Base-by-base conservation (phyloP, 2,797 vertebrate species). In the Gobionotothen gibberifrons region DNA sequence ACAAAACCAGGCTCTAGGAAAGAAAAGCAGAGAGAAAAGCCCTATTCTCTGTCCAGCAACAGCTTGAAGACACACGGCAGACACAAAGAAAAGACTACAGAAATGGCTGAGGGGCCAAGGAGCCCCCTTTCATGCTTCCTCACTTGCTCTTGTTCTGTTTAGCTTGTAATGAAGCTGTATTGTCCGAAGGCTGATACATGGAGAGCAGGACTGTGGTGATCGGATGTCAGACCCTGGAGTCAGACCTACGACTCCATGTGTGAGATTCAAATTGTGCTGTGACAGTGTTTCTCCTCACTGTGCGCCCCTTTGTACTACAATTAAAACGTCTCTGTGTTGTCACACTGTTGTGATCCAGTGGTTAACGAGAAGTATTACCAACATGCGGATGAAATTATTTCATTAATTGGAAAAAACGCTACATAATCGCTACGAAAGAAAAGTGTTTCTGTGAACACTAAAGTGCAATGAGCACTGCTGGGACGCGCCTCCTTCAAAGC, bases 21-120 rank as follows among this genome's bases (percentile, higher is more conserved):
- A 88, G 86, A 85, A 90, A 90, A 87, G 85, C 80, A 56, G 84
- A 83, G 86, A 91, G 81, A 92, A 93, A 92, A 94, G 90, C 87
- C 88, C 88, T 86, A 87, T 91, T 93, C 87, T 92, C 79, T 88
- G 85, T 91, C 85, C 70, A 88, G 88, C 86, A 88, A 91, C 90
- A 90, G 87, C 90, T 90, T 91, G 87, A 89, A 91, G 90, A 92
- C 89, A 90, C 91, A 88, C 77, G 60, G 74, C 79, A 87, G 78
- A 89, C 82, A 88, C 89, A 81, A 86, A 92, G 81, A 79, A 84
- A 87, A 82, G 81, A 89, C 70, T 82, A 88, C 69, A 86, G 85
- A 89, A 84, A 88, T 87, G 79, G 79, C 81, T 72, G 77, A 78
- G 75, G 78, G 83, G 82, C 82, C 66, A 74, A 76, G 83, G 80